Conservation (phyloP, 1,140 invertebrate genomes). For the Saccostrea cuccullata region DNA sequence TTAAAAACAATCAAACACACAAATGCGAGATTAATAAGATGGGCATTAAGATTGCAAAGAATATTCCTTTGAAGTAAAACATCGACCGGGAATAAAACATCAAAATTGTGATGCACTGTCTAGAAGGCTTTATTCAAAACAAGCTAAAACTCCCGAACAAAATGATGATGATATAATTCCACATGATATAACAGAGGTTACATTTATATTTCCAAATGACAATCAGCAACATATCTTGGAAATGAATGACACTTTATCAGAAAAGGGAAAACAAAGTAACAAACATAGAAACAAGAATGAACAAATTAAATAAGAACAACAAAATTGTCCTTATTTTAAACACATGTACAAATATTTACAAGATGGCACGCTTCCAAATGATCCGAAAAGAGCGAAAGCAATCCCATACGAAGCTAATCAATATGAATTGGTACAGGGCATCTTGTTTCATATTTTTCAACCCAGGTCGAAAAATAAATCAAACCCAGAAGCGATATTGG, state of each 20-base stretch:
- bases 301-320: not conserved
- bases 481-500: conserved; percentile 39
- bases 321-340: not conserved
- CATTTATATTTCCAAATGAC: not conserved
- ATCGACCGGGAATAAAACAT: not conserved
- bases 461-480: not conserved
- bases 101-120: not conserved
- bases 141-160: not conserved
- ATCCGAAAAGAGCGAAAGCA: conserved; percentile 36
- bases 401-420: conserved; percentile 38
- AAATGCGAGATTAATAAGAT: no score
- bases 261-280: not conserved
- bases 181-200: not conserved
- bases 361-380: not conserved
- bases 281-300: not conserved
- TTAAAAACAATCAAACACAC: no score
- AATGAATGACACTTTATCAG: not conserved
- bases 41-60: not conserved
- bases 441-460: conserved; percentile 49
- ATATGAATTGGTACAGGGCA: conserved; percentile 49
- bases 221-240: not conserved
- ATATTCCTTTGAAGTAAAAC: not conserved
- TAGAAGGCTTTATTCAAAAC: not conserved
- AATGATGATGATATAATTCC: not conserved
- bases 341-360: not conserved